phyloP scores from a whole-genome alignment of 37 sponge, comb jelly and placozoan species.

The Ephydatia muelleri region DNA sequence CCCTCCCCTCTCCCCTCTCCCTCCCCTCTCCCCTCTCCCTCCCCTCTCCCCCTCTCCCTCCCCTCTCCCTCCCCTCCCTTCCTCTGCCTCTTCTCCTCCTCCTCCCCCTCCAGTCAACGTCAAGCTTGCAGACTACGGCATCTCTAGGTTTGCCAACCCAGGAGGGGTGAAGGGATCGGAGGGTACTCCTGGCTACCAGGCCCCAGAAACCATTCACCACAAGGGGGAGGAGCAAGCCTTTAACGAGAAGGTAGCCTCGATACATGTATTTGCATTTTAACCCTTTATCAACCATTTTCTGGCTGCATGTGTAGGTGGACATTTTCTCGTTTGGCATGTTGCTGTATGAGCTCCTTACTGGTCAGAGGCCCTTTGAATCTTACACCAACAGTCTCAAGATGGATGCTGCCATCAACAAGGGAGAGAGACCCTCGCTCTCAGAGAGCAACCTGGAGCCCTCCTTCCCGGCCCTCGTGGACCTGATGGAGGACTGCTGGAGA shows the following conservation, averaged over 20 bases:
- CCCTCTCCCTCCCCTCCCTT: not conserved
- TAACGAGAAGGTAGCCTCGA: conserved; percentile 71
- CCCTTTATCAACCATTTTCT: not conserved
- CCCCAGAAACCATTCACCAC: conserved; percentile 87
- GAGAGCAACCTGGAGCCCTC: conserved; percentile 74
- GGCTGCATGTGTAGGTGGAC: conserved; percentile 64
- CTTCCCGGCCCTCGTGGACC: conserved; percentile 78
- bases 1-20: not conserved
- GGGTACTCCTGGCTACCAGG: conserved; percentile 92
- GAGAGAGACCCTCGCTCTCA: conserved; percentile 66
- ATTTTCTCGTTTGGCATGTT: conserved; percentile 96
- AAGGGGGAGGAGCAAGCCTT: conserved; percentile 83
- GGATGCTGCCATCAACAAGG: conserved; percentile 62
- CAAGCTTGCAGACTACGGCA: conserved; percentile 94
- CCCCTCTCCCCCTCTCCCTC: no score
- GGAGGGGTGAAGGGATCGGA: conserved; percentile 90
- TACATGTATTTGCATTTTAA: not conserved
- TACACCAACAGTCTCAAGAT: conserved; percentile 67
- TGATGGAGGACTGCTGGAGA: conserved; percentile 93
- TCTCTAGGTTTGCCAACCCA: conserved; percentile 89
- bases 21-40: no score
- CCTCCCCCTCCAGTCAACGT: conserved; percentile 47
- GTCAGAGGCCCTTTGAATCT: conserved; percentile 80
- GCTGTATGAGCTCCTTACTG: conserved; percentile 90
- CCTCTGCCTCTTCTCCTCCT: no score